A percentile compares a stretch with the other conserved stretches of the same genome.
Conservation (phyloP, 2,888 invertebrate genomes). For the Drosophila phalerata region DNA sequence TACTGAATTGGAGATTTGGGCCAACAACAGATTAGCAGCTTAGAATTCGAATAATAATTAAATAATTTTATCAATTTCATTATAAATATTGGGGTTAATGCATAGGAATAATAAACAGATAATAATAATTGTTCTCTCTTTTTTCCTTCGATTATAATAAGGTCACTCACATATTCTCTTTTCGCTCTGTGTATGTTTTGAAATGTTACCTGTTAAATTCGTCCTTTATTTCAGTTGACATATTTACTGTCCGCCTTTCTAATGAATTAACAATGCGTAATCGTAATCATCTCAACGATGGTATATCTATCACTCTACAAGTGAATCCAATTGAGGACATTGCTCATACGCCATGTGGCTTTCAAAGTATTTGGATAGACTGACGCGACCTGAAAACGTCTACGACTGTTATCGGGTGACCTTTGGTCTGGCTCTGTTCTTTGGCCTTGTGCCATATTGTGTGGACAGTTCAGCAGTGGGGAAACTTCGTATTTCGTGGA, state of each 20-base stretch:
- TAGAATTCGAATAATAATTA: neutral
- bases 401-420: conserved; percentile 73
- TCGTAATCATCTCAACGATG: conserved; percentile 11
- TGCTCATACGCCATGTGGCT: conserved; percentile 60
- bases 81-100: neutral
- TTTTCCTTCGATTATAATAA: neutral
- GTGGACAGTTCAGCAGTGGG: conserved; percentile 31
- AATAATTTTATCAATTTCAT: neutral
- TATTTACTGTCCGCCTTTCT: neutral
- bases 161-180: neutral
- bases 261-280: conserved; percentile 7
- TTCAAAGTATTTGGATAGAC: conserved; percentile 41
- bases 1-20: neutral
- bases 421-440: conserved; percentile 57
- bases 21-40: neutral
- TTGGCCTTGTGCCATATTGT: conserved; percentile 74
- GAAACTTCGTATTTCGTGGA: conserved; percentile 34
- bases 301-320: neutral
- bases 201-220: neutral
- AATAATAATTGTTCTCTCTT: neutral
- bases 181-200: neutral
- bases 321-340: neutral
- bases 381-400: conserved; percentile 67
- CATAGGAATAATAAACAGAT: neutral
- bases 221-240: neutral